These are phyloP conservation scores for Chaetodon auriga DNA, from an alignment of 2,113 vertebrate genomes.

Conservation along the genomic window DNA sequence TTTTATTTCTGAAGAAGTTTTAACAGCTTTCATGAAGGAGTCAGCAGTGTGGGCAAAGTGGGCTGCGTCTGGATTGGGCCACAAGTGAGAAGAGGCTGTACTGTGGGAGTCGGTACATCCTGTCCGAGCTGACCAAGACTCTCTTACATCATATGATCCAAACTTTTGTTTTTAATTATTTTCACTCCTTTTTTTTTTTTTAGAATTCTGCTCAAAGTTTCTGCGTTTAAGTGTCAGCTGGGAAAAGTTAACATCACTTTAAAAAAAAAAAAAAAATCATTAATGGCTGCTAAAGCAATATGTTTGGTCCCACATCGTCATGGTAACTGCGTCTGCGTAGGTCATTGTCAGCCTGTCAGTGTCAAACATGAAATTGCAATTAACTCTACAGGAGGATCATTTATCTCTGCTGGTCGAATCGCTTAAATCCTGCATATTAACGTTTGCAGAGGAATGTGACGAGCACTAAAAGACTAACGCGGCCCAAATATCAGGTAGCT, in stretches of 20 bases:
- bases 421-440: neutral
- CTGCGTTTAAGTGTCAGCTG: neutral
- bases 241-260: neutral
- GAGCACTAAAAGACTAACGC: neutral
- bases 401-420: neutral
- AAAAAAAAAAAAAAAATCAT: no score
- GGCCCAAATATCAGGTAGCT: neutral
- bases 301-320: neutral
- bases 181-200: neutral
- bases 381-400: neutral
- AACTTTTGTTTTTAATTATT: neutral
- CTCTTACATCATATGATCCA: neutral
- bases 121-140: neutral
- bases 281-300: neutral
- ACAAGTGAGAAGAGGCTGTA: neutral
- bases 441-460: neutral
- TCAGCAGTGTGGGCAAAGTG: neutral
- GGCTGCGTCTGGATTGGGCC: neutral
- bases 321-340: neutral
- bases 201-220: neutral
- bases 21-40: slow-evolving; percentile 13
- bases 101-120: neutral
- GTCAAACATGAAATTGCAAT: neutral
- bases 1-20: slow-evolving; percentile 1
- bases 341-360: neutral